Conservation (phyloP, 2,888 invertebrate species). For the Plagiodera versicolora region DNA sequence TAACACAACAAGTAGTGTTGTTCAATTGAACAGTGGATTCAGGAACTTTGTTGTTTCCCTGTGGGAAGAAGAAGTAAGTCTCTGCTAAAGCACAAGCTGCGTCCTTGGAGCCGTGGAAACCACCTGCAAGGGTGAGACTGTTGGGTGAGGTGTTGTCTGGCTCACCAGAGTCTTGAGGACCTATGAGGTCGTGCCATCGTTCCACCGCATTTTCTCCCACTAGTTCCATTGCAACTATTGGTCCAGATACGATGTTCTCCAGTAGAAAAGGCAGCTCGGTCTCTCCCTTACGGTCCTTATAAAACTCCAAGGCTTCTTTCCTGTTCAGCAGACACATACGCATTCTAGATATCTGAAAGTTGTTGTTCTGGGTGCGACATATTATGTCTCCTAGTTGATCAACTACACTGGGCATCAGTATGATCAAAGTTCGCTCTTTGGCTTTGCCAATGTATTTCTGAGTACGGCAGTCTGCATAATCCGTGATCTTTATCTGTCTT, state of each 20-base stretch:
- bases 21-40: conserved; percentile 60
- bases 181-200: conserved; percentile 63
- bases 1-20: conserved; percentile 77
- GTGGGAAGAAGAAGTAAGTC: conserved; percentile 66
- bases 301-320: conserved; percentile 65
- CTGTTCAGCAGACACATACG: conserved; percentile 70
- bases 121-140: conserved; percentile 67
- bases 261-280: conserved; percentile 66
- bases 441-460: conserved; percentile 64
- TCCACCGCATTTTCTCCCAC: conserved; percentile 70
- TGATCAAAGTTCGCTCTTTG: conserved; percentile 72
- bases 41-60: conserved; percentile 41
- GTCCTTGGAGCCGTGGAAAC: conserved; percentile 67
- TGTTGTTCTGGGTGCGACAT: conserved; percentile 63
- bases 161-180: conserved; percentile 63
- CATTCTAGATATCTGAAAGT: conserved; percentile 58
- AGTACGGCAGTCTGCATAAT: conserved; percentile 73
- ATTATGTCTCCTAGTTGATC: conserved; percentile 75
- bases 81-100: conserved; percentile 60
- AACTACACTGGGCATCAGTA: conserved; percentile 76
- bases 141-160: conserved; percentile 61
- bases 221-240: conserved; percentile 72
- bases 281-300: conserved; percentile 61
- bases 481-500: conserved; percentile 70
- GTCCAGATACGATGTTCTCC: conserved; percentile 67